Evolutionary conservation across 2,888 invertebrate genomes (phyloP), one percentile per base, ranked within the genome.

Genomic region (Campaea margaritaria): DNA sequence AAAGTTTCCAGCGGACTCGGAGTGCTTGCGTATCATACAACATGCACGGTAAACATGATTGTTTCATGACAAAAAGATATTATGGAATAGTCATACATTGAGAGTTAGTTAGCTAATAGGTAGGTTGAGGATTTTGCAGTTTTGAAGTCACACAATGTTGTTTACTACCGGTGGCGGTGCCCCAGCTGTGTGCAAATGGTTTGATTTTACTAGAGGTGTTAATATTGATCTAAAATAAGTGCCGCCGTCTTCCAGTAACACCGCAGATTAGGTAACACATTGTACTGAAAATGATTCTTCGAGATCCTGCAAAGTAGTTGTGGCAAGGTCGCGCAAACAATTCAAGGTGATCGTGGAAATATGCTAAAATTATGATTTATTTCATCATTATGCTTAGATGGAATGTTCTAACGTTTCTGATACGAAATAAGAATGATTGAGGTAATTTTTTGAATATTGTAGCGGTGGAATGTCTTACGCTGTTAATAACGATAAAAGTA

Each of bases 151-250:
- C 31, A 46, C 15, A 28, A 47, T 47, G 16, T 54, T 54, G 42
- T 50, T 59, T 28, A 51, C 39, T 36, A 21, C 21, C 21, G 21
- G 21, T 21, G 27, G 15, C 48, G 38, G 12, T 11, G 13, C 12
- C 41, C 15, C 28, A 12, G 10, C 27, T 60, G 52, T 58, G 57
- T 65, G 70, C 65, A 74, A 74, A 68, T 76, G 70, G 77, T 79
- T 81, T 65, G 69, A 72, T 72, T 66, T 72, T 68, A 70, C 77
- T 78, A 77, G 58, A 59, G 41, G 63, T 71, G 74, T 73, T 79
- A 76, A 80, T 73, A 70, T 67, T 65, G 58, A 65, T 61, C 64
- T 64, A 66, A 74, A 70, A 63, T 64, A 62, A 65, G 50, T 51
- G 52, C 28, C 46, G 49, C 59, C 55, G 12, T 38, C 10, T 12